A percentile compares a stretch with the other conserved stretches of the same genome.
Conservation (phyloP, 2,888 invertebrate species). For the Hypolimnas misippus region DNA sequence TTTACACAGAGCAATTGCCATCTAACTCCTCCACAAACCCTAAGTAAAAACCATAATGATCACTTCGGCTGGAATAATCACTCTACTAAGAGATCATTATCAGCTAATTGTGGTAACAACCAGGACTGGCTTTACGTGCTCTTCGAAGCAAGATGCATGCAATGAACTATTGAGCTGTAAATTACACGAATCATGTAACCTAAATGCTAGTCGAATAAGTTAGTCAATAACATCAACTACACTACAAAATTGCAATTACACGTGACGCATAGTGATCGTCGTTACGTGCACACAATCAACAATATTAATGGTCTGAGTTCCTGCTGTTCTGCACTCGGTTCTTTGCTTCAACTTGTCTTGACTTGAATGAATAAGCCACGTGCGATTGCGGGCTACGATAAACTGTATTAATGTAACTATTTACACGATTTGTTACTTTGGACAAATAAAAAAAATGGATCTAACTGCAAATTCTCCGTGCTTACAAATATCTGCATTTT, state of each 20-base stretch:
- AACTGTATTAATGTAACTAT: background rate
- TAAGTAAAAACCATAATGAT: too few relatives aligned
- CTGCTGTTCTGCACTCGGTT: background rate
- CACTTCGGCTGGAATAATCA: too few relatives aligned
- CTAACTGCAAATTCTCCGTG: background rate
- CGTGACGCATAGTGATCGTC: constrained; percentile 10
- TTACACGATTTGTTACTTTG: background rate
- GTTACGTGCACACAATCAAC: constrained; percentile 21
- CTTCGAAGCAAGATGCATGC: too few relatives aligned
- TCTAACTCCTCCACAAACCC: too few relatives aligned
- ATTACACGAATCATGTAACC: background rate
- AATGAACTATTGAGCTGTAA: too few relatives aligned
- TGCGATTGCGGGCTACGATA: constrained; percentile 5
- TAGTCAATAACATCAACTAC: constrained; percentile 4
- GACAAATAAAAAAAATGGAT: background rate
- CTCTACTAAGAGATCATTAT: too few relatives aligned
- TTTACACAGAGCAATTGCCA: too few relatives aligned
- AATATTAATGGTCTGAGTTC: constrained; percentile 18
- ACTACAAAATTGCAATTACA: constrained; percentile 9
- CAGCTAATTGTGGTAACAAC: too few relatives aligned
- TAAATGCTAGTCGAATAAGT: background rate
- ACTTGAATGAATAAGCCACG: constrained; percentile 2
- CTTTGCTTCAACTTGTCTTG: constrained; percentile 10
- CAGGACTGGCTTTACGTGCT: too few relatives aligned
- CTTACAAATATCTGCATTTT: too few relatives aligned